Evolutionary conservation across 2,113 vertebrate genomes (phyloP).

Genomic region (Acrocephalus kingi): DNA sequence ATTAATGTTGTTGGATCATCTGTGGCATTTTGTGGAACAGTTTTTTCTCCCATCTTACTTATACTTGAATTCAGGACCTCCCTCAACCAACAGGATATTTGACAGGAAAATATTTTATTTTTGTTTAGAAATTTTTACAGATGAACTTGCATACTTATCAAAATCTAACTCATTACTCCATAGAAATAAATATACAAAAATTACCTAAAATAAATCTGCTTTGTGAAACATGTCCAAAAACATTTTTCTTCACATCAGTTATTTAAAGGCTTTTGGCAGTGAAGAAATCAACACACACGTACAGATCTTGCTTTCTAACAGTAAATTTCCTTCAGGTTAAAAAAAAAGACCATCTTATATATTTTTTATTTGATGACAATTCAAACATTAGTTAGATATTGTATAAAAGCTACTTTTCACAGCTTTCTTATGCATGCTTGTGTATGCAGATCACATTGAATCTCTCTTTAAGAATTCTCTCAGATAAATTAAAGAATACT

Average conservation of each 20-base stretch:
- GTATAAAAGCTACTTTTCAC: not conserved
- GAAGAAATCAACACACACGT: not conserved
- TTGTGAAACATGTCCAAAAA: not conserved
- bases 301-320: not conserved
- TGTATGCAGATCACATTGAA: not conserved
- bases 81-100: not conserved
- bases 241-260: not conserved
- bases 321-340: not conserved
- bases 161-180: not conserved
- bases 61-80: not conserved
- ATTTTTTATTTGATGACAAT: not conserved
- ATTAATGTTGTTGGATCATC: not conserved
- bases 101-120: not conserved
- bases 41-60: not conserved
- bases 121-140: not conserved
- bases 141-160: fast-evolving
- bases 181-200: not conserved
- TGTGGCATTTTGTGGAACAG: not conserved
- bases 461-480: not conserved
- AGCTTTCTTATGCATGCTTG: not conserved
- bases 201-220: not conserved
- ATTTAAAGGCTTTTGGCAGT: not conserved
- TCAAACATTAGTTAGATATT: not conserved
- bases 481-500: fast-evolving
- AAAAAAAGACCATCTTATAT: not conserved